Evolutionary conservation across 2,113 vertebrate genomes (phyloP).

Genomic region (Azemiops feae): DNA sequence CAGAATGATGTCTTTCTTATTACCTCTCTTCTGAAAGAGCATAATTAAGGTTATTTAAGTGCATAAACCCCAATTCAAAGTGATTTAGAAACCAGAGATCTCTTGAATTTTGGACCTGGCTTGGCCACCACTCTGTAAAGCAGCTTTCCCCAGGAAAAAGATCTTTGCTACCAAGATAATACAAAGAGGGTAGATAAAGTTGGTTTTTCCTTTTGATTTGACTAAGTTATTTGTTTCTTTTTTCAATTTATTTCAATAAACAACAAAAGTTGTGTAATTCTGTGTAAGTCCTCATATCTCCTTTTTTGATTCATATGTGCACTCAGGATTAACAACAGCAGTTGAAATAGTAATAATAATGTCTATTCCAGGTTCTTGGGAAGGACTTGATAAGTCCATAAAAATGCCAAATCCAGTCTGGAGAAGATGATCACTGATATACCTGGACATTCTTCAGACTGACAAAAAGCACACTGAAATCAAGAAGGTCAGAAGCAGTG

Average conservation of each 20-base stretch:
- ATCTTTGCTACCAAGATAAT: not conserved
- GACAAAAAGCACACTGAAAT: too few relatives aligned
- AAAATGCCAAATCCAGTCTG: too few relatives aligned
- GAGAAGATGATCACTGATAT: too few relatives aligned
- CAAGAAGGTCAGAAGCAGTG: too few relatives aligned
- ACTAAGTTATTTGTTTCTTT: not conserved
- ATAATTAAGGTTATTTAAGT: not conserved
- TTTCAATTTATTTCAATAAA: not conserved
- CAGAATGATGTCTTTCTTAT: not conserved
- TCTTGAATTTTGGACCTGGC: not conserved
- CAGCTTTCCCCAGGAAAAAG: not conserved
- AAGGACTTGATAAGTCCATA: not conserved
- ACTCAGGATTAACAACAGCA: not conserved
- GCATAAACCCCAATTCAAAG: not conserved
- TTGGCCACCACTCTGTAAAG: not conserved
- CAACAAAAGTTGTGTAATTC: not conserved
- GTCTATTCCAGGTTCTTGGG: not conserved
- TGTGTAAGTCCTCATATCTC: not conserved
- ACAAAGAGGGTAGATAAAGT: not conserved
- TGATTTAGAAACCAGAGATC: not conserved
- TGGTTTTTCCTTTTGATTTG: not conserved
- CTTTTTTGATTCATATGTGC: not conserved
- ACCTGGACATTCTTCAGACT: too few relatives aligned
- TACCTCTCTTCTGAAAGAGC: not conserved
- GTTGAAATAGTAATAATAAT: not conserved